Evolutionary conservation across 2,888 invertebrate species (phyloP).

Genomic region (Empis stercorea): DNA sequence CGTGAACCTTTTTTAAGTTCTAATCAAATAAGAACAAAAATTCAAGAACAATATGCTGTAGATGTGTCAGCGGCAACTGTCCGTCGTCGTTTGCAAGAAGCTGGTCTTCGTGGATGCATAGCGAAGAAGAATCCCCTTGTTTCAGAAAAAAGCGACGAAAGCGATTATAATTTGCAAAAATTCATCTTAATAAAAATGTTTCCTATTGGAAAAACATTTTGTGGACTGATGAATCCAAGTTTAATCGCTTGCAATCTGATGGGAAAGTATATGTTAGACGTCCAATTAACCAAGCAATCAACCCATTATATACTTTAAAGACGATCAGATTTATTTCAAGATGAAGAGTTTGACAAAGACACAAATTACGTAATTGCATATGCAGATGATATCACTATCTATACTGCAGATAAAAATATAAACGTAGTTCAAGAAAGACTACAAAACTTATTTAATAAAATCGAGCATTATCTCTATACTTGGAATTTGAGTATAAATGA

Average conservation of each 20-base stretch:
- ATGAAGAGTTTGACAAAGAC: no score
- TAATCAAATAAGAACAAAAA: background rate
- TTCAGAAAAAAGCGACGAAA: background rate
- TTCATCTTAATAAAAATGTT: background rate
- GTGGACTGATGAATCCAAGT: conserved; percentile 5
- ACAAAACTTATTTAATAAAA: no score
- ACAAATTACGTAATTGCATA: no score
- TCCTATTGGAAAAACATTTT: background rate
- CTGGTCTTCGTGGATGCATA: background rate
- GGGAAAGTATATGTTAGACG: background rate
- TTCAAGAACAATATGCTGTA: background rate
- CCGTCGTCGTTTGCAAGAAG: background rate
- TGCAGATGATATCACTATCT: no score
- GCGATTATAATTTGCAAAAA: no score
- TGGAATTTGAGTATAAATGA: no score
- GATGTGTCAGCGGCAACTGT: background rate
- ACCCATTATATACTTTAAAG: no score
- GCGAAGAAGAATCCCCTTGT: background rate
- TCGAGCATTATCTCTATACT: no score
- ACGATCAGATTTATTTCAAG: no score
- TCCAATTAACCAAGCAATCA: background rate
- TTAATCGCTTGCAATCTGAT: background rate
- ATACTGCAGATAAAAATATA: no score
- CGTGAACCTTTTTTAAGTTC: background rate
- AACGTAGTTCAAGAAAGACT: no score